These are phyloP conservation scores for Chelon auratus DNA, from an alignment of 2,797 vertebrate species.

Conservation along the genomic window DNA sequence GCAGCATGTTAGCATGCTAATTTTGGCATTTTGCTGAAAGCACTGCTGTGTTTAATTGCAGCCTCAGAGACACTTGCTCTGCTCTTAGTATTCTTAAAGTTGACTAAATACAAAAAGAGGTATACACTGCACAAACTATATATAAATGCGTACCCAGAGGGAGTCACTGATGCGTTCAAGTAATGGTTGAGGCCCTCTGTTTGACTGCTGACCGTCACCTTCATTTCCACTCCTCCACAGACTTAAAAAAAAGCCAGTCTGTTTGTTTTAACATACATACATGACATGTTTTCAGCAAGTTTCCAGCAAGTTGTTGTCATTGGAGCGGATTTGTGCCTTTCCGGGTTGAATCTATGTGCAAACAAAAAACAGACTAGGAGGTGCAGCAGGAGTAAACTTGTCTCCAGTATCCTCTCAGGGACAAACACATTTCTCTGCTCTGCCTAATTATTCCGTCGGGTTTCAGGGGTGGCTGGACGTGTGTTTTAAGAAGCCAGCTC, in stretches of 20 bases:
- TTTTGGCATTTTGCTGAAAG: not conserved
- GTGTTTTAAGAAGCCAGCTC: slow-evolving; percentile 55
- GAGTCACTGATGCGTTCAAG: not conserved
- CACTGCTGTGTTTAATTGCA: not conserved
- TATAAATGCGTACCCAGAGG: not conserved
- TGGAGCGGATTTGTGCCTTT: slow-evolving; percentile 20
- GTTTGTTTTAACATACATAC: slow-evolving; percentile 18
- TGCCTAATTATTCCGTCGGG: slow-evolving; percentile 62
- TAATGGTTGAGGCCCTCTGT: slow-evolving; percentile 27
- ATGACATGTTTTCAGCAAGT: slow-evolving; percentile 1
- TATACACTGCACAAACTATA: not conserved
- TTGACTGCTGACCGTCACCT: slow-evolving; percentile 46
- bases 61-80: not conserved
- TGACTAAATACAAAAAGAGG: not conserved
- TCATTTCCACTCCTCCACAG: slow-evolving; percentile 23
- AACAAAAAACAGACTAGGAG: slow-evolving; percentile 38
- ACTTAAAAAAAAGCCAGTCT: slow-evolving; percentile 19
- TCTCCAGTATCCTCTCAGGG: slow-evolving; percentile 46
- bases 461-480: slow-evolving; percentile 67
- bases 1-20: not conserved
- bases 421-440: slow-evolving; percentile 41
- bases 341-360: slow-evolving; percentile 31
- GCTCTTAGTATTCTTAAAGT: not conserved
- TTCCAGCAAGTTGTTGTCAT: slow-evolving; percentile 37
- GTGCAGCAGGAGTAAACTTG: slow-evolving; percentile 42